Base-by-base conservation (phyloP, 2,113 vertebrate genomes). In the Dipodomys ordii region DNA sequence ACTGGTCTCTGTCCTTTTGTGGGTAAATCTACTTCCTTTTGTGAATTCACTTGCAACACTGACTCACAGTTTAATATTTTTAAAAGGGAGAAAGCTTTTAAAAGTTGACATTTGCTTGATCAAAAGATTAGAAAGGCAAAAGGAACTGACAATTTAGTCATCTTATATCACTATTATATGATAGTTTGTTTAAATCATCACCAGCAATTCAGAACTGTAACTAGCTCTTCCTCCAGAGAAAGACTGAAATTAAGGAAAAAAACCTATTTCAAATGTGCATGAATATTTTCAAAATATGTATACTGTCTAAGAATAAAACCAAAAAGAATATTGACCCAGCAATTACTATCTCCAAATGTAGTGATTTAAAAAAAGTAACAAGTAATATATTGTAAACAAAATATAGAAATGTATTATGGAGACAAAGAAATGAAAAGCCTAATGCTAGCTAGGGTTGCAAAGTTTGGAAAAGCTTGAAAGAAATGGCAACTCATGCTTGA, bases 271-370 rank as follows among this genome's bases (percentile, higher is more conserved):
- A 57, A 57, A 16, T 57, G 15, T 13, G 0, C 18, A 81, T n/a
- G 22, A 78, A 77, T 78, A 67, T 10, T 20, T 22, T 82, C 9
- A 91, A 89, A 94, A 88, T 57, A 76, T 39, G 49, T 27, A 91
- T 3, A 65, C 4, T 22, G 7, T 67, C 5, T 83, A 73, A 93
- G 71, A 65, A 84, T 39, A 77, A 94, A 83, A 84, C 19, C 4
- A 57, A 87, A 25, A 68, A 18, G 7, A 82, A 73, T 46, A 67
- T 16, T 77, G 19, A 68, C 18, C 32, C 65, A 74, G 16, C 28
- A 91, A 16, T 83, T 27, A 65, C 19, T 69, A 74, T 77, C 30
- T 87, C 11, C 60, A 91, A 64, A 69, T 78, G 35, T 13, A 82
- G 19, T 39, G 39, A 39, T 39, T 39, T 39, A 6, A 39, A 39